phyloP scores from a whole-genome alignment of 2,888 invertebrate genomes.

The Dyspetes luteomarginatus region DNA sequence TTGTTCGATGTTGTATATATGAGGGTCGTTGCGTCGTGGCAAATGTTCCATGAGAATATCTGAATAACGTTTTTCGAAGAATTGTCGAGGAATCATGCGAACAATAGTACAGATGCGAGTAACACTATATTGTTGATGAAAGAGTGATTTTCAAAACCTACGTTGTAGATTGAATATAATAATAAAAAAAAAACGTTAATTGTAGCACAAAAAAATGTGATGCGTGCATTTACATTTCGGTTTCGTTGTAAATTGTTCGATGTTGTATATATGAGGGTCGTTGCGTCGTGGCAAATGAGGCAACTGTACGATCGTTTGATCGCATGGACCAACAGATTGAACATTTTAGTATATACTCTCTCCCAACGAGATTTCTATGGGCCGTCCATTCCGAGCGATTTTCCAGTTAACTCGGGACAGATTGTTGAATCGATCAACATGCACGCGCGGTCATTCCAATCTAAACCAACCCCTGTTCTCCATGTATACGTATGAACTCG shows the following conservation, averaged over 20 bases:
- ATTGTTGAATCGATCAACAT: conserved; percentile 26
- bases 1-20: too few relatives aligned
- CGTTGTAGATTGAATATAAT: neutral
- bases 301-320: neutral
- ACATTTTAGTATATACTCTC: neutral
- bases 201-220: neutral
- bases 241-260: neutral
- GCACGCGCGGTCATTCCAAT: conserved; percentile 20
- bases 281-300: neutral
- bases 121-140: neutral
- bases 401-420: conserved; percentile 21
- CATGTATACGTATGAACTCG: neutral
- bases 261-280: neutral
- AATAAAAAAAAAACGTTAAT: neutral
- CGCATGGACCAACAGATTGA: neutral
- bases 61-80: too few relatives aligned
- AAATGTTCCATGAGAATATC: too few relatives aligned
- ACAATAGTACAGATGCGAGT: neutral
- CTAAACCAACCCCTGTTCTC: conserved; percentile 6
- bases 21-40: too few relatives aligned
- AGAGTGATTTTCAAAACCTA: neutral
- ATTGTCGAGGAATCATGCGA: neutral
- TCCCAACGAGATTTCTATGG: conserved; percentile 20
- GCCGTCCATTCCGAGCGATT: conserved; percentile 20
- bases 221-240: neutral